Conservation (phyloP, 2,797 vertebrate genomes). For the Leptatherina wallacei region DNA sequence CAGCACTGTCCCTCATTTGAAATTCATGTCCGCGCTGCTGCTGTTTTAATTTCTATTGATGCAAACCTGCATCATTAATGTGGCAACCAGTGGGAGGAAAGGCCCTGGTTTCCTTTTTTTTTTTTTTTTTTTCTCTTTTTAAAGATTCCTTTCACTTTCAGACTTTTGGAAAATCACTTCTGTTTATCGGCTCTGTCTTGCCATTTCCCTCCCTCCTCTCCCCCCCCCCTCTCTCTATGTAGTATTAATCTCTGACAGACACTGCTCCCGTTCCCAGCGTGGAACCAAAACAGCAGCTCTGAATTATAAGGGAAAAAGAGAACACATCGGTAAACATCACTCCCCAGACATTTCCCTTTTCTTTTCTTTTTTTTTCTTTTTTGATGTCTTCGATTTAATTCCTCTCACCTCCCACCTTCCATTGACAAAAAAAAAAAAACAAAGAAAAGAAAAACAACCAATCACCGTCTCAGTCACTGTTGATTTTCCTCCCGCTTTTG, state of each 20-base stretch:
- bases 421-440: slow-evolving; percentile 49
- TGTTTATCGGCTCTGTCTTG: slow-evolving; percentile 54
- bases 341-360: slow-evolving; percentile 49
- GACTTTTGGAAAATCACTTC: too few relatives aligned
- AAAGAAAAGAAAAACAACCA: slow-evolving; percentile 1
- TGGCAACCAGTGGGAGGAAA: slow-evolving; percentile 51
- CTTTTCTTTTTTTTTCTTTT: slow-evolving; percentile 22
- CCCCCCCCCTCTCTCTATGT: slow-evolving; percentile 39
- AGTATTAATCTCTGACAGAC: slow-evolving; percentile 77
- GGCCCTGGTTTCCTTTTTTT: slow-evolving; percentile 50
- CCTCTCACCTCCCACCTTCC: slow-evolving; percentile 58
- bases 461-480: slow-evolving; percentile 50
- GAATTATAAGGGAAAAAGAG: slow-evolving; percentile 44
- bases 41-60: slow-evolving; percentile 70
- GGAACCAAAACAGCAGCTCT: slow-evolving; percentile 58
- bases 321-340: slow-evolving; percentile 62
- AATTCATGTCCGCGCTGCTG: slow-evolving; percentile 35
- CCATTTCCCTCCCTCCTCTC: not conserved
- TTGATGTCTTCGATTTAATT: slow-evolving; percentile 62
- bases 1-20: not conserved
- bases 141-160: slow-evolving; percentile 28
- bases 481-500: slow-evolving; percentile 48
- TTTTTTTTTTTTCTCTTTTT: too few relatives aligned
- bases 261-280: slow-evolving; percentile 64
- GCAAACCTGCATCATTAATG: slow-evolving; percentile 67